phyloP scores from a whole-genome alignment of 35 echinoderm and acorn worm genomes.

The Ptychodera flava region DNA sequence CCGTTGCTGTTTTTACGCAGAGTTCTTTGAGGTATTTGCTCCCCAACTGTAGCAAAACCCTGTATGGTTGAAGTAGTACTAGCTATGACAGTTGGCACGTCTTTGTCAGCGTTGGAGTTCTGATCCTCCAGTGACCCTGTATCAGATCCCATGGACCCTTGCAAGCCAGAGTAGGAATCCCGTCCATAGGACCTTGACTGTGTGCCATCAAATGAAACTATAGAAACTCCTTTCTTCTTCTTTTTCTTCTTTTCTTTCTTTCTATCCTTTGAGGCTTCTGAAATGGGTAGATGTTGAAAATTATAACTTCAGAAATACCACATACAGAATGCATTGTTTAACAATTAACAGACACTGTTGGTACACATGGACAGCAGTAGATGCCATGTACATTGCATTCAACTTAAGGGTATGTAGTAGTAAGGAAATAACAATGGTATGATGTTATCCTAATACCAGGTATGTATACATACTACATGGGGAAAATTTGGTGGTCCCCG shows the following conservation, averaged over 20 bases:
- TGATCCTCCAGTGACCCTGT: background rate
- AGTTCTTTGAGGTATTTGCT: background rate
- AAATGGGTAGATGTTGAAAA: too few relatives aligned
- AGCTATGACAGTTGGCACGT: background rate
- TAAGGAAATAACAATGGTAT: too few relatives aligned
- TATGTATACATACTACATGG: too few relatives aligned
- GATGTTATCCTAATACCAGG: too few relatives aligned
- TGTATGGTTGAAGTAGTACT: background rate
- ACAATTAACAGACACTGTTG: too few relatives aligned
- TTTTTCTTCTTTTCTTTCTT: slow-evolving; percentile 93
- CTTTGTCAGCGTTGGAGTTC: background rate
- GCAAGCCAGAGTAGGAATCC: background rate
- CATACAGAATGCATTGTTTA: too few relatives aligned
- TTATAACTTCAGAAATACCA: too few relatives aligned
- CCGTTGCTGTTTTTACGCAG: background rate
- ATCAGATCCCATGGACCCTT: background rate
- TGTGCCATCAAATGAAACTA: slow-evolving; percentile 89
- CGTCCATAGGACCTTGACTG: background rate
- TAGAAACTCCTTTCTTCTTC: slow-evolving; percentile 85
- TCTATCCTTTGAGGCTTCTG: slow-evolving; percentile 59
- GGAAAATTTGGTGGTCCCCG: too few relatives aligned
- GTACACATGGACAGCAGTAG: too few relatives aligned
- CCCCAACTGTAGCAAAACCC: background rate
- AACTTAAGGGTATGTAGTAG: too few relatives aligned
- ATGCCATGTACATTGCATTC: too few relatives aligned